Evolutionary conservation across 1,140 invertebrate genomes (phyloP).

Genomic region (Eulimnadia texana): DNA sequence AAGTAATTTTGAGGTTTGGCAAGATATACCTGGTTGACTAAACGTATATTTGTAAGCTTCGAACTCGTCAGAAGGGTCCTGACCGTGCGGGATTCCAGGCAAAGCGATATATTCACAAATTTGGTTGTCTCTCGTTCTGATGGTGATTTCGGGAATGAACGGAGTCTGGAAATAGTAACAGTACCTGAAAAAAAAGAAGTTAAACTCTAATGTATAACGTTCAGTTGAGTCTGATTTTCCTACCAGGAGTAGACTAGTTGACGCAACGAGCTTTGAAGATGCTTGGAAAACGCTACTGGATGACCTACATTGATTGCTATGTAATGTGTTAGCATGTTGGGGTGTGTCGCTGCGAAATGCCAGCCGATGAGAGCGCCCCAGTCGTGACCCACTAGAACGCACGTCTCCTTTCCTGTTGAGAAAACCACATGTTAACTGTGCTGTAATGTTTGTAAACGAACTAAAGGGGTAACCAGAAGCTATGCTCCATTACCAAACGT

Average conservation of each 20-base stretch:
- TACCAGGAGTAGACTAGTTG: constrained; percentile 42
- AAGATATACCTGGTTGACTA: constrained; percentile 37
- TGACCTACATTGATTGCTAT: constrained; percentile 42
- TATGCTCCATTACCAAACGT: too few relatives aligned
- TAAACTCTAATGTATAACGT: not conserved
- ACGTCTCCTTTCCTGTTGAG: constrained; percentile 37
- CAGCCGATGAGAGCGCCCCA: constrained; percentile 48
- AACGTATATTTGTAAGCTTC: constrained; percentile 51
- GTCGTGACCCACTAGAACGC: constrained; percentile 48
- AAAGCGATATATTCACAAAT: not conserved
- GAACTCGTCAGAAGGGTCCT: constrained; percentile 34
- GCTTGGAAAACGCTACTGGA: constrained; percentile 30
- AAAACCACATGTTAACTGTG: too few relatives aligned
- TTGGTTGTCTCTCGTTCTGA: not conserved
- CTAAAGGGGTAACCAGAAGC: too few relatives aligned
- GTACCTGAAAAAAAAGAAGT: constrained; percentile 2
- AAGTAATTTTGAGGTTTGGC: too few relatives aligned
- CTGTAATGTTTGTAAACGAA: too few relatives aligned
- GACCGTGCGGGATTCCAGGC: not conserved
- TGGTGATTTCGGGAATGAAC: constrained; percentile 18
- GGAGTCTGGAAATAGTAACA: constrained; percentile 2
- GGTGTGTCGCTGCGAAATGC: constrained; percentile 36
- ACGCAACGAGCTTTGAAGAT: constrained; percentile 27
- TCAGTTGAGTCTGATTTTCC: constrained; percentile 19
- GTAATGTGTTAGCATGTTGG: constrained; percentile 41